Percentiles rank a stretch among this genome's conserved stretches.
These are phyloP conservation scores for Frankliniella fusca DNA, from an alignment of 2,888 invertebrate genomes.

Conservation along the genomic window DNA sequence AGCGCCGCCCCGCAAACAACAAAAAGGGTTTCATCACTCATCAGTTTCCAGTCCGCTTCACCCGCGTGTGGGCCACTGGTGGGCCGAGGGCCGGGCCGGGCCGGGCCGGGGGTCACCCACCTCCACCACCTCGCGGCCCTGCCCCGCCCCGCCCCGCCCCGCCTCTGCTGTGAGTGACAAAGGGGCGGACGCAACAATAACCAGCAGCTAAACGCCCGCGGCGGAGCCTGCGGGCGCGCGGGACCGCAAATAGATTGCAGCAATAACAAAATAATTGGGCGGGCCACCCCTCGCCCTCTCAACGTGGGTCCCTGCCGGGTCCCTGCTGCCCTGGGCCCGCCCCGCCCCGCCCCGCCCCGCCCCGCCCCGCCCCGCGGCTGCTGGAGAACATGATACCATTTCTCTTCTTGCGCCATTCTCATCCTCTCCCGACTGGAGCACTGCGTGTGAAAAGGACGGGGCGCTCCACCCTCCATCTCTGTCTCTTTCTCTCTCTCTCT, in stretches of 20 bases:
- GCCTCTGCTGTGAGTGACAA: neutral
- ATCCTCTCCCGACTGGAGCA: neutral
- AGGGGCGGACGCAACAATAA: neutral
- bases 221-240: neutral
- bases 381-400: neutral
- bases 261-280: slow-evolving; percentile 20
- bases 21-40: neutral
- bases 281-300: neutral
- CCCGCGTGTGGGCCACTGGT: neutral
- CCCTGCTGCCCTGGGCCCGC: neutral
- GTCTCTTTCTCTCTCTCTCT: neutral
- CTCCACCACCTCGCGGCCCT: neutral
- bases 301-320: neutral
- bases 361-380: no score
- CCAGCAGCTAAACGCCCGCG: neutral
- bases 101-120: neutral
- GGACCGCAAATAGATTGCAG: slow-evolving; percentile 1
- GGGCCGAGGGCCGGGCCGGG: neutral
- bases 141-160: neutral
- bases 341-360: neutral
- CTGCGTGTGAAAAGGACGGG: neutral
- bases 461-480: neutral
- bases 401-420: neutral
- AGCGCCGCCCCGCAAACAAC: neutral
- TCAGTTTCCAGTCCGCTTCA: neutral